A percentile compares a stretch with the other conserved stretches of the same genome.
Evolutionary conservation across 2,113 vertebrate genomes (phyloP).

Genomic region (Xenopus laevis): DNA sequence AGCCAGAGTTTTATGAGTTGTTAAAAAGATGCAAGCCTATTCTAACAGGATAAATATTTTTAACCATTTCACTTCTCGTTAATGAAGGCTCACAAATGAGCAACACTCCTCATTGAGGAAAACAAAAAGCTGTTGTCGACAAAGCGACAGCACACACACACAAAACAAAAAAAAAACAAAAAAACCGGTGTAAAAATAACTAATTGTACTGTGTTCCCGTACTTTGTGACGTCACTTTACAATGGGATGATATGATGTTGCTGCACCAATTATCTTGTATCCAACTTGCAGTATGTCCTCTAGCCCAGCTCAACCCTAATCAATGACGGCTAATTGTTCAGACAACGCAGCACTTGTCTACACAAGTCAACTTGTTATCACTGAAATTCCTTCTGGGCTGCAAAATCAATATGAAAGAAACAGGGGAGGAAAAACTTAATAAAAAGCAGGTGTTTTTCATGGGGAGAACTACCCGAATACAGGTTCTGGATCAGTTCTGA

Average conservation of each 20-base stretch:
- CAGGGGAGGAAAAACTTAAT: slow-evolving; percentile 55
- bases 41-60: slow-evolving; percentile 98
- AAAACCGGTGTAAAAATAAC: slow-evolving; percentile 85
- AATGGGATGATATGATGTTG: slow-evolving; percentile 93
- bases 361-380: slow-evolving; percentile 60
- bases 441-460: slow-evolving; percentile 64
- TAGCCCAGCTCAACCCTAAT: slow-evolving; percentile 72
- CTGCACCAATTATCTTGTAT: slow-evolving; percentile 70
- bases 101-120: slow-evolving; percentile 99
- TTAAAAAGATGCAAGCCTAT: slow-evolving; percentile 97
- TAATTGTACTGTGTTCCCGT: slow-evolving; percentile 90
- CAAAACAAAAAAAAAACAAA: slow-evolving; percentile 80
- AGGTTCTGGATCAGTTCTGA: slow-evolving; percentile 59
- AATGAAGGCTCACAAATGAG: slow-evolving; percentile 99
- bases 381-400: slow-evolving; percentile 74
- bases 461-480: slow-evolving; percentile 72
- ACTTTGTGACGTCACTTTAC: slow-evolving; percentile 89
- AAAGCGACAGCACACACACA: slow-evolving; percentile 94
- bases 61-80: slow-evolving; percentile 95
- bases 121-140: slow-evolving; percentile 99
- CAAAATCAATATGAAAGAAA: slow-evolving; percentile 68
- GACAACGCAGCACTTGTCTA: slow-evolving; percentile 68
- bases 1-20: slow-evolving; percentile 92
- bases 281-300: slow-evolving; percentile 68
- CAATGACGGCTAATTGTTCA: slow-evolving; percentile 65